Conservation (phyloP, 1,140 invertebrate genomes). For the Scaptomyza pallida region DNA sequence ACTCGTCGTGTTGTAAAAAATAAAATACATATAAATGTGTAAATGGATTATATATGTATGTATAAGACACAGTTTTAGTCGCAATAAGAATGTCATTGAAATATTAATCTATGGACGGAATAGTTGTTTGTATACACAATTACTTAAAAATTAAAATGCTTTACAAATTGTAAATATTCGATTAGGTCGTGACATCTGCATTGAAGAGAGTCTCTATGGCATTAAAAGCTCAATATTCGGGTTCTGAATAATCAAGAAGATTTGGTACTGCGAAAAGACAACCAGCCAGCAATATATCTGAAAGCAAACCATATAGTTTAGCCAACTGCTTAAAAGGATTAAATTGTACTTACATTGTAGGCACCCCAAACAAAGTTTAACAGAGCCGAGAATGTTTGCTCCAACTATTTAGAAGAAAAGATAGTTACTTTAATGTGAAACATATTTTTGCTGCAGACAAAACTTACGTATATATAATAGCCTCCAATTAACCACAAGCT, state of each 20-base stretch:
- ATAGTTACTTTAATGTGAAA: constrained; percentile 15
- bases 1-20: constrained; percentile 29
- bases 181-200: background rate
- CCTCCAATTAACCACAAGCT: constrained; percentile 93
- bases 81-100: constrained; percentile 22
- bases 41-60: constrained; percentile 20
- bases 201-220: constrained; percentile 83
- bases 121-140: constrained; percentile 1
- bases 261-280: constrained; percentile 92
- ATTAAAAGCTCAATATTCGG: constrained; percentile 94
- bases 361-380: constrained; percentile 91
- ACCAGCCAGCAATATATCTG: constrained; percentile 94
- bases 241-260: constrained; percentile 91
- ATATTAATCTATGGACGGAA: constrained; percentile 26
- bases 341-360: constrained; percentile 90
- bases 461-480: constrained; percentile 95
- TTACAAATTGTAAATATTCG: constrained; percentile 26
- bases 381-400: constrained; percentile 90
- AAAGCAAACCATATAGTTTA: constrained; percentile 55
- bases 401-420: constrained; percentile 86
- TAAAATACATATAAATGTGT: constrained; percentile 35
- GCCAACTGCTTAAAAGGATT: background rate
- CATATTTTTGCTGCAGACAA: background rate
- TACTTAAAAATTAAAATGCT: constrained; percentile 22
- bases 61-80: constrained; percentile 36